These are phyloP conservation scores for Fringilla coelebs DNA, from an alignment of 2,797 vertebrate species.

Conservation along the genomic window DNA sequence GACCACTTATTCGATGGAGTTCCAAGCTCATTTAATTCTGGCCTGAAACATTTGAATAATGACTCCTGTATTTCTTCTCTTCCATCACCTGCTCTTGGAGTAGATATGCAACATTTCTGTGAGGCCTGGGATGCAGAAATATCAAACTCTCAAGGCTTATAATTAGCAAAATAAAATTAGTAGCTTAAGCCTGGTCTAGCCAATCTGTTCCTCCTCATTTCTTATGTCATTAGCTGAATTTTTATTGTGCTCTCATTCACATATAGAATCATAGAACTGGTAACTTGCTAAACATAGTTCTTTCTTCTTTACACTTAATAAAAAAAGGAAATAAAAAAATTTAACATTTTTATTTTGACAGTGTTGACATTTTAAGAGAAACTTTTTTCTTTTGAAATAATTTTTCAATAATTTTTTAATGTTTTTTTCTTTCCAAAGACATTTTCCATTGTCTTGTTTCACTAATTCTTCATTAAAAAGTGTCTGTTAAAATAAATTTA, in stretches of 20 bases:
- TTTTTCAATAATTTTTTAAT: too few relatives aligned
- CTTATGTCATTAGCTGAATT: background rate
- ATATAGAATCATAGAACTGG: background rate
- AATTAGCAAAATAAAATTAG: background rate
- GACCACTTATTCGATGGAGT: background rate
- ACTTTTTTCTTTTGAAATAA: background rate
- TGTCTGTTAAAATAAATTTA: background rate
- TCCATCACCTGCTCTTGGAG: background rate
- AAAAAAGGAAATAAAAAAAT: too few relatives aligned
- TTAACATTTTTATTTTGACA: background rate
- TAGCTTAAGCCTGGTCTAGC: background rate
- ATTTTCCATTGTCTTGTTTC: background rate
- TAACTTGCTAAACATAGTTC: background rate
- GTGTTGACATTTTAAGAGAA: background rate
- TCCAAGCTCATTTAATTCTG: background rate
- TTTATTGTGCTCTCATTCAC: background rate
- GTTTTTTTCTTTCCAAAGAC: background rate
- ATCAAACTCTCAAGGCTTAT: background rate
- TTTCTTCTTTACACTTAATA: background rate
- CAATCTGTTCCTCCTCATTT: background rate
- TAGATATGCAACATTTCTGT: background rate
- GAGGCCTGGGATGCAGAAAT: background rate
- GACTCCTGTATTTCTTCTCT: background rate
- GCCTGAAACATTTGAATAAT: background rate
- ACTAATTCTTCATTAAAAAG: background rate